Evolutionary conservation across 2,888 invertebrate species (phyloP).

Genomic region (Sylvicola fuscatus): DNA sequence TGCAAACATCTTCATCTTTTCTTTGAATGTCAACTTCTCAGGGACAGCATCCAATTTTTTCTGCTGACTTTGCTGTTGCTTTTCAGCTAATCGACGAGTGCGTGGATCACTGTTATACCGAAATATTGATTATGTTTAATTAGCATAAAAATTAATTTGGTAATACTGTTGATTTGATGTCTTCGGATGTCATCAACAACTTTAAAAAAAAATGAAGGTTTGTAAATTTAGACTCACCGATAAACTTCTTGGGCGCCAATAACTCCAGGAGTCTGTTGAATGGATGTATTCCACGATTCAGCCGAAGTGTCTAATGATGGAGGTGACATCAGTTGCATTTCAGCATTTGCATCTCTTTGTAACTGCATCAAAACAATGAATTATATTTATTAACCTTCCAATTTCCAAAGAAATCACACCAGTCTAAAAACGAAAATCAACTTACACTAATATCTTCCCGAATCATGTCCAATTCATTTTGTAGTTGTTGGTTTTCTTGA

Average conservation of each 20-base stretch:
- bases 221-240: slow-evolving; percentile 31
- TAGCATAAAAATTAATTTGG: not conserved
- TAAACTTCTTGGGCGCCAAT: slow-evolving; percentile 98
- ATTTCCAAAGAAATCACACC: no score
- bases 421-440: not conserved
- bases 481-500: slow-evolving; percentile 22
- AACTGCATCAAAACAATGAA: not conserved
- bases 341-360: not conserved
- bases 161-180: not conserved
- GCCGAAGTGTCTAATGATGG: slow-evolving; percentile 34
- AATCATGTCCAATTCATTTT: slow-evolving; percentile 27
- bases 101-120: slow-evolving; percentile 70
- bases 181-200: not conserved
- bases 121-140: no score
- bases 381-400: no score
- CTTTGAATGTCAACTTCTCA: slow-evolving; percentile 89
- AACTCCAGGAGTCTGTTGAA: slow-evolving; percentile 72
- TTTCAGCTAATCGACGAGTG: slow-evolving; percentile 65
- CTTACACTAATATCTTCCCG: slow-evolving; percentile 70
- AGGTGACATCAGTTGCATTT: slow-evolving; percentile 52
- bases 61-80: slow-evolving; percentile 38
- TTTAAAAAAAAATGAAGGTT: not conserved
- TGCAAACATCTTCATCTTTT: slow-evolving; percentile 99
- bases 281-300: slow-evolving; percentile 22
- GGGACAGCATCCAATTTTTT: slow-evolving; percentile 34